Conservation (phyloP, 2,113 vertebrate species). For the Clarias macrocephalus region DNA sequence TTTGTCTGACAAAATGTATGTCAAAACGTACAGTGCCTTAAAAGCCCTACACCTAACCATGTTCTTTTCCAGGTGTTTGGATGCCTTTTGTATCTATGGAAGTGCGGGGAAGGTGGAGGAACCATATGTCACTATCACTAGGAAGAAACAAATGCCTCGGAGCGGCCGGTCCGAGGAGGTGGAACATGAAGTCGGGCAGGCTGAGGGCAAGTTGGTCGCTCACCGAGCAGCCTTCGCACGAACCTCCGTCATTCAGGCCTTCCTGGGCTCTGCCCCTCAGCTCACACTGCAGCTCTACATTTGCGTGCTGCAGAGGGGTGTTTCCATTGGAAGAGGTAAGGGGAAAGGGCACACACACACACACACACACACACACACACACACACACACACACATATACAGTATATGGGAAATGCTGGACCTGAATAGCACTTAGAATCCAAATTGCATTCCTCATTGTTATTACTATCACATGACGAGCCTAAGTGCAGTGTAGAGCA, state of each 20-base stretch:
- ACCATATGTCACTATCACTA: slow-evolving; percentile 97
- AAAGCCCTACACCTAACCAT: not conserved
- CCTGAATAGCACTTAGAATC: not conserved
- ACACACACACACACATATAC: not conserved
- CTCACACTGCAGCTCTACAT: slow-evolving; percentile 96
- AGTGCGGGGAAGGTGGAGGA: slow-evolving; percentile 83
- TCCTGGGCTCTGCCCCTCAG: slow-evolving; percentile 95
- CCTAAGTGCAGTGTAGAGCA: not conserved
- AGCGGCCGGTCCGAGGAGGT: slow-evolving; percentile 86
- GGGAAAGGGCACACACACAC: not conserved
- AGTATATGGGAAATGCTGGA: not conserved
- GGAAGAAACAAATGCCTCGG: slow-evolving; percentile 89
- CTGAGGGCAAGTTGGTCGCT: slow-evolving; percentile 88
- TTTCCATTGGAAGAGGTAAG: slow-evolving; percentile 85
- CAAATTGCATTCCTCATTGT: not conserved
- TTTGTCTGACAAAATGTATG: not conserved
- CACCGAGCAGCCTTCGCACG: slow-evolving; percentile 93
- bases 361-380: not conserved
- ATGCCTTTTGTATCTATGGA: slow-evolving; percentile 91
- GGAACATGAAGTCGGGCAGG: slow-evolving; percentile 93
- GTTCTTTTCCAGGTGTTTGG: slow-evolving; percentile 81
- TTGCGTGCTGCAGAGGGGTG: slow-evolving; percentile 79
- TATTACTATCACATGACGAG: not conserved
- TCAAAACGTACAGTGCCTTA: not conserved
- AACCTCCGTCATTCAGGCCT: slow-evolving; percentile 95